Base-by-base conservation (phyloP, 1,140 invertebrate genomes). In the Bombus turneri region DNA sequence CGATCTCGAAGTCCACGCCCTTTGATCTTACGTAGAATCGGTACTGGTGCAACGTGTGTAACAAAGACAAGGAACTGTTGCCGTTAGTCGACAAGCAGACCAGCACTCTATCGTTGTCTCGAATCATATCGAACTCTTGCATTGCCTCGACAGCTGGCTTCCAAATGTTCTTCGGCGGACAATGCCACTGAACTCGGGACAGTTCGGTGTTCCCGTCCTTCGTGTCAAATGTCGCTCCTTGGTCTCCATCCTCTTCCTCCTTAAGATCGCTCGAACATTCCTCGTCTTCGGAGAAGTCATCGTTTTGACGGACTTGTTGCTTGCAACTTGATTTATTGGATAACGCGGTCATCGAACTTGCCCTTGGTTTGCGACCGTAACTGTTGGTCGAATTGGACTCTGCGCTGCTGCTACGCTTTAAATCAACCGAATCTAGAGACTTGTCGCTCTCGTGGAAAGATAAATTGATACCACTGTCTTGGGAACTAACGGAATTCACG, bases 21-120 rank as follows among this genome's bases (percentile, higher is more conserved):
- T 98, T 97, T 18, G 96, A 96, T 73, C 96, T 95, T 2, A 96
- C 96, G 91, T 98, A 97, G 94, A 97, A 97, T 94, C 98, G 97
- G 93, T 98, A 98, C 92, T 99, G 98, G 79, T 97, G 96, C 83
- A 99, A 95, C 3, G 97, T 97, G 93, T 99, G 98, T 1, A 99
- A 95, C 0, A 99, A 94, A 2, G 97, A 97, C 3, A 99, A 94
- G 1, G 98, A 98, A 92, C 98, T 97, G 83, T 97, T 97, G 1
- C 97, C 97, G 0, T 97, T 98, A 0, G 97, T 97, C 18, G 94
- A 94, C n/a, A 99, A 94, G 94, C 98, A 98, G 3, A 99, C 96
- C 88, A 99, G 94, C 22, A 99, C 96, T 78, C 96, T 96, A 91
- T 99, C 98, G 5, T 97, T 97, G 92, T 98, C 96, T 84, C 96